A percentile compares a stretch with the other conserved stretches of the same genome.
Evolutionary conservation across 2,888 invertebrate genomes (phyloP).

Genomic region (Callyntrura guangdongensis): DNA sequence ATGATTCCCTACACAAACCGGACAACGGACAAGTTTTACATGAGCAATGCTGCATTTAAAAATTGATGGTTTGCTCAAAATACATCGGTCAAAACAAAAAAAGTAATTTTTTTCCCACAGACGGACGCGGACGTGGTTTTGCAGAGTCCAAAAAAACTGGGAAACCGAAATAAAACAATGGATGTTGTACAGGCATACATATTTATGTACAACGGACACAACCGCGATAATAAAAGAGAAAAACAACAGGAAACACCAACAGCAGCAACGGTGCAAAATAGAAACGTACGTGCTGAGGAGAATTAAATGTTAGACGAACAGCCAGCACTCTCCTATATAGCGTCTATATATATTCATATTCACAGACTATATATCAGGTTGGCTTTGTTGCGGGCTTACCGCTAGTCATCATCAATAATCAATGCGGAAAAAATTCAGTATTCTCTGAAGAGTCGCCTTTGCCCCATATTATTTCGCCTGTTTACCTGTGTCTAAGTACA

Average conservation of each 20-base stretch:
- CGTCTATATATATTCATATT: slow-evolving; percentile 1
- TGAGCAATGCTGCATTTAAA: too few relatives aligned
- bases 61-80: too few relatives aligned
- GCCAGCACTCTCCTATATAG: background rate
- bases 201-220: background rate
- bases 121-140: background rate
- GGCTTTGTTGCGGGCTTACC: slow-evolving; percentile 57
- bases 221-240: slow-evolving; percentile 9
- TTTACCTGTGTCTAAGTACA: slow-evolving; percentile 54
- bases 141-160: background rate
- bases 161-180: background rate
- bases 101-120: background rate
- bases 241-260: background rate
- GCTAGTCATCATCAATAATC: slow-evolving; percentile 69
- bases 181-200: background rate
- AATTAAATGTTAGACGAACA: slow-evolving; percentile 34
- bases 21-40: too few relatives aligned
- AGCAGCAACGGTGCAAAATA: background rate
- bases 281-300: slow-evolving; percentile 6
- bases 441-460: slow-evolving; percentile 63
- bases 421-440: slow-evolving; percentile 64
- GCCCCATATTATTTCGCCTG: slow-evolving; percentile 60
- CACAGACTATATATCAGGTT: background rate
- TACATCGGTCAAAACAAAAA: background rate
- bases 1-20: too few relatives aligned